phyloP scores from a whole-genome alignment of 1,140 invertebrate species.

The Frieseomelitta varia region DNA sequence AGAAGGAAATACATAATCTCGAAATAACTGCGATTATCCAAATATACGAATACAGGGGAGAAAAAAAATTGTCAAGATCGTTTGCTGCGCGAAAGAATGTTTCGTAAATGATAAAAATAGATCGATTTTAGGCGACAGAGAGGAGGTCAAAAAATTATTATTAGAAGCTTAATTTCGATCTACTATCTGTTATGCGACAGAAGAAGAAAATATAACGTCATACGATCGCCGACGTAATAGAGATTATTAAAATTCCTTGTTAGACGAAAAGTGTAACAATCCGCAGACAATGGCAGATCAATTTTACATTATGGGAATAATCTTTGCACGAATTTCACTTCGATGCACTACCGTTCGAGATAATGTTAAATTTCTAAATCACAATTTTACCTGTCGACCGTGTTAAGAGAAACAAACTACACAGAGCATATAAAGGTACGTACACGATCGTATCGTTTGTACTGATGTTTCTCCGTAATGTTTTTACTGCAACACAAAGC shows the following conservation, averaged over 20 bases:
- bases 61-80: not conserved
- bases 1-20: not conserved
- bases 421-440: not conserved
- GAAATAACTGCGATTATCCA: not conserved
- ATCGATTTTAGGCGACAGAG: no score
- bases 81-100: not conserved
- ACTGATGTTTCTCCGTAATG: conserved; percentile 20
- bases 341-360: no score
- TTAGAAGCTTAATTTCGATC: no score
- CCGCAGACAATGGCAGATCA: not conserved
- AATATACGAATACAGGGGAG: not conserved
- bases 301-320: not conserved
- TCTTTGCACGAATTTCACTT: not conserved
- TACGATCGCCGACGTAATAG: no score
- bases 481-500: conserved; percentile 20
- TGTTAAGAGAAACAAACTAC: not conserved
- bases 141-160: no score
- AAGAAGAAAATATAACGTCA: not conserved
- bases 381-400: not conserved
- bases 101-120: not conserved
- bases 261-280: no score
- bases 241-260: no score
- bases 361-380: not conserved
- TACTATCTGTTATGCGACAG: no score
- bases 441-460: not conserved